Evolutionary conservation across 1,140 invertebrate genomes (phyloP), one percentile per base, ranked within the genome.

Genomic region (Drosophila bocki): DNA sequence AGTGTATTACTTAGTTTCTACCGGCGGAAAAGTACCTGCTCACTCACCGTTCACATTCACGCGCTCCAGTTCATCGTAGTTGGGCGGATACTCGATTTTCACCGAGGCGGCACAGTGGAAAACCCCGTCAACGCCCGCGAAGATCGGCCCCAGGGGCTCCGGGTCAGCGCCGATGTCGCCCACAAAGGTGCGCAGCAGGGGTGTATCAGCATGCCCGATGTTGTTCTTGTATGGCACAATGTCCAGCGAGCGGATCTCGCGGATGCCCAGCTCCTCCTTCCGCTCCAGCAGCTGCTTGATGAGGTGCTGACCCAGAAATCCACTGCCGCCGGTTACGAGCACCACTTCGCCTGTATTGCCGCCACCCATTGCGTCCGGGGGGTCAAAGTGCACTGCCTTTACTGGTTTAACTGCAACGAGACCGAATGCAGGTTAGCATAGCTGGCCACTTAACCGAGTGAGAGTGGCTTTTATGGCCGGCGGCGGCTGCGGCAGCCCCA

Each of bases 281-380:
- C 94, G 93, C 42, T 93, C 84, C 72, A 94, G 80, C 68, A 96
- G 93, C 9, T 95, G 84, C 57, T 94, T 93, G 11, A 96, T 93
- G 17, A 96, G 91, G 87, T 96, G 95, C 78, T 95, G 95, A 9
- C 95, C 95, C 33, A 96, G 88, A 87, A 96, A 96, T 9, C 95
- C 95, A 70, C 94, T 94, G 11, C 94, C 95, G 42, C 95, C 96
- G 22, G 91, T 92, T 26, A 92, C 83, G 32, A 92, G 86, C 54
- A 92, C 69, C 29, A 92, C 80, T 37, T 92, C 91, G 19, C 54
- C 47, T 35, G 42, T 63, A 92, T 58, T 75, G 48, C 33, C 65
- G 61, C 53, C 56, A 58, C 60, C 54, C 69, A 87, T 88, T 75
- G 62, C 53, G 72, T 75, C 44, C 61, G 47, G 65, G 45, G 80